These are phyloP conservation scores for Tipula lateralis DNA, from an alignment of 2,888 invertebrate genomes.

Conservation along the genomic window DNA sequence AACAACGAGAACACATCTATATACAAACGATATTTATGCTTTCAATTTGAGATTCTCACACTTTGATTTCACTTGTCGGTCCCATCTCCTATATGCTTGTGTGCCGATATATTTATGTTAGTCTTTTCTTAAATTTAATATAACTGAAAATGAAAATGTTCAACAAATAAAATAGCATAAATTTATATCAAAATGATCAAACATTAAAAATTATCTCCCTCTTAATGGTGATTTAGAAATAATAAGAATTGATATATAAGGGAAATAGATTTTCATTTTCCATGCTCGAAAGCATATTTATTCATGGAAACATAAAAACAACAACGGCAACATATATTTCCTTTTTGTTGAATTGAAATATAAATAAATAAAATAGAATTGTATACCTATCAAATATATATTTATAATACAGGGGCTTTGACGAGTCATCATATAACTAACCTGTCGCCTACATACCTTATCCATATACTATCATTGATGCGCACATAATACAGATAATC, in stretches of 20 bases:
- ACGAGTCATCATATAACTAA: not conserved
- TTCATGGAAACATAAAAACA: not conserved
- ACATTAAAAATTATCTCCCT: conserved; percentile 7
- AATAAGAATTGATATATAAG: conserved; percentile 4
- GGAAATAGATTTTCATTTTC: not conserved
- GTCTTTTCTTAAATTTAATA: not conserved
- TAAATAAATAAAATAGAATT: not conserved
- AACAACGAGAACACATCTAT: not conserved
- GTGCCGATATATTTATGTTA: not conserved
- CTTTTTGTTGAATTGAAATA: not conserved
- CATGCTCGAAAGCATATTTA: not conserved
- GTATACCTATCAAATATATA: not conserved
- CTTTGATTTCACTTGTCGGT: not conserved
- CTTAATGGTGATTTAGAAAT: conserved; percentile 19
- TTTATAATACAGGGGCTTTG: not conserved
- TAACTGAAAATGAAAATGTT: not conserved
- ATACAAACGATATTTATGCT: not conserved
- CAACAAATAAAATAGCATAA: not conserved
- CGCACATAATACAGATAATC: not conserved
- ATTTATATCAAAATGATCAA: conserved; percentile 14
- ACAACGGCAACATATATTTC: not conserved
- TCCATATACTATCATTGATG: not conserved
- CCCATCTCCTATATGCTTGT: too few species aligned
- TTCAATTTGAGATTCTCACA: not conserved
- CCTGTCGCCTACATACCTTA: not conserved